Evolutionary conservation across 2,888 invertebrate species (phyloP), one percentile per base, ranked within the genome.

Genomic region (Deroplatys truncata): DNA sequence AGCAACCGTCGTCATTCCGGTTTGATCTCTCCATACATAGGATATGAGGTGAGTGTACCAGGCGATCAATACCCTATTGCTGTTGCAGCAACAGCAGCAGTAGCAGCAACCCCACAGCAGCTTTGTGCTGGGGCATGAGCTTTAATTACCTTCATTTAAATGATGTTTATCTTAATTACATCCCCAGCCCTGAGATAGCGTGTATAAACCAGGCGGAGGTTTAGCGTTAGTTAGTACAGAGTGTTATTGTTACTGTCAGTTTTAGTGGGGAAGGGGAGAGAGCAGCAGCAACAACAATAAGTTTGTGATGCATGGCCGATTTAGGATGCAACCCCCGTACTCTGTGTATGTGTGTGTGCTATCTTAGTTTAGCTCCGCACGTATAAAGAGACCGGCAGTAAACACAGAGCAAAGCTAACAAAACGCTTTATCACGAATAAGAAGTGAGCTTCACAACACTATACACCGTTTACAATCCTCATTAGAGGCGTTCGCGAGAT

Each of bases 81-180:
- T 82, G 86, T 82, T 56, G 35, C 82, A 82, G 82, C 87, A 87
- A 82, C 87, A 87, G 72, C 86, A 56, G 56, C 16, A 56, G 20
- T 20, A 56, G 56, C 56, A 56, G 56, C 56, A 56, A 56, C 56
- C 56, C 56, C 56, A 56, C 56, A 56, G 43, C 87, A 87, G 87
- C 87, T 87, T 87, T 87, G 87, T 87, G 82, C 85, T 85, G 31
- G 88, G 35, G 85, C 82, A 85, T 87, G 90, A 84, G 90, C 90
- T 90, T 91, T 91, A 91, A 91, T 91, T 91, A 90, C 91, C 91
- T 89, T 90, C 90, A 91, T 90, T 91, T 91, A 90, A 90, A 90
- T 90, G 91, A 91, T 91, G 91, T 91, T 91, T 91, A 91, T 91
- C 91, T 91, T 90, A 91, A 91, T 91, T 91, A 90, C 91, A 90